phyloP scores from a whole-genome alignment of 2,113 vertebrate species.

The Hydrolagus affinis region DNA sequence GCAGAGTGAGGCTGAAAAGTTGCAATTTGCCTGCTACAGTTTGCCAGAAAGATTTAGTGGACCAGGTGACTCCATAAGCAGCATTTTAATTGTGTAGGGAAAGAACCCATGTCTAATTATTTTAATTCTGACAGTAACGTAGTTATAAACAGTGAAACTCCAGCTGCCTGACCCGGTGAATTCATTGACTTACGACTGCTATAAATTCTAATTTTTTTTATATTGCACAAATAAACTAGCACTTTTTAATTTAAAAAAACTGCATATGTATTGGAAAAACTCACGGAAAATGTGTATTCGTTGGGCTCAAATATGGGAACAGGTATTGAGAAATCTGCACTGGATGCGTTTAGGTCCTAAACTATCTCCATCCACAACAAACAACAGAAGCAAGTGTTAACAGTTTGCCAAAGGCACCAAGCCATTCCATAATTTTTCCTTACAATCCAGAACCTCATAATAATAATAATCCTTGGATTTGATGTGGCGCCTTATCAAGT shows the following conservation, averaged over 20 bases:
- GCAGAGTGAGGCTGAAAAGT: neutral
- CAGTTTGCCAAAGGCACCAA: neutral
- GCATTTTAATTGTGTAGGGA: neutral
- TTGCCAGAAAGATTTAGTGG: neutral
- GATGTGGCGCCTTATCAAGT: too few relatives aligned
- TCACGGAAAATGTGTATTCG: neutral
- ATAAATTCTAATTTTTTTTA: neutral
- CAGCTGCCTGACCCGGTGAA: neutral
- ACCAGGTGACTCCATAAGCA: neutral
- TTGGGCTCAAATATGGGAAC: neutral
- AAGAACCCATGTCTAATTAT: neutral
- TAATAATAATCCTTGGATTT: too few relatives aligned
- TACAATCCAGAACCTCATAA: neutral
- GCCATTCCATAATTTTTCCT: neutral
- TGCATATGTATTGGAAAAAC: neutral
- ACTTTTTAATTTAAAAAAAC: neutral
- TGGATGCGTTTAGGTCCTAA: neutral
- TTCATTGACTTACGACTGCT: neutral
- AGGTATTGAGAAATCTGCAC: neutral
- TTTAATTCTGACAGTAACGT: neutral
- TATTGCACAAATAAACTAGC: neutral
- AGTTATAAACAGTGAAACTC: neutral
- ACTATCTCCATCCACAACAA: neutral
- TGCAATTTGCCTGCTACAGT: neutral
- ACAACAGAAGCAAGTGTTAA: neutral